Evolutionary conservation across 2,113 vertebrate genomes (phyloP).

Genomic region (Mus spicilegus): DNA sequence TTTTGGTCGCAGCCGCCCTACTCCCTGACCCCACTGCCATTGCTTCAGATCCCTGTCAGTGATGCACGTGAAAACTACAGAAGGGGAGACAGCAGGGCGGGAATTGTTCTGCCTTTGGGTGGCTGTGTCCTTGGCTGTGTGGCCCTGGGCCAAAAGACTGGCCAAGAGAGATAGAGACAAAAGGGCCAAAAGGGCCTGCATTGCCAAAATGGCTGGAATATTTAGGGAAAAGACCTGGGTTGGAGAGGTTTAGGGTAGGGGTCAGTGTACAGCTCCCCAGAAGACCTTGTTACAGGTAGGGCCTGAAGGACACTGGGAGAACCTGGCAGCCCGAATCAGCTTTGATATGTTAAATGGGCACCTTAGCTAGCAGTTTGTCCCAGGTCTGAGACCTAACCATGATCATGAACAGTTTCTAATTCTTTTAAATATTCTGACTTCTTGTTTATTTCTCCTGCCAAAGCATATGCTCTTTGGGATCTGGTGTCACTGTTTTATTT

Average conservation of each 20-base stretch:
- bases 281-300: not conserved
- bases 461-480: not conserved
- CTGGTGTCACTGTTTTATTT: constrained; percentile 5
- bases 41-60: not conserved
- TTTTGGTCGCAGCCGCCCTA: constrained; percentile 27
- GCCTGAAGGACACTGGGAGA: not conserved
- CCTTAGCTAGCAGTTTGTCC: not conserved
- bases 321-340: not conserved
- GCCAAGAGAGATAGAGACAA: not conserved
- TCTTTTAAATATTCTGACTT: not conserved
- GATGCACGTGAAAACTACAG: not conserved
- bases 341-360: not conserved
- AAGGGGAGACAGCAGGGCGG: not conserved
- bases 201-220: not conserved
- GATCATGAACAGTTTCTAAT: constrained; percentile 11
- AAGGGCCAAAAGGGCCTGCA: not conserved
- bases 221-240: not conserved
- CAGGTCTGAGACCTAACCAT: not conserved
- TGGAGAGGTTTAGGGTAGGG: not conserved
- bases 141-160: not conserved
- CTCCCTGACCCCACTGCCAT: not conserved
- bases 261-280: too few species aligned
- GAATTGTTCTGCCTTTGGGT: not conserved
- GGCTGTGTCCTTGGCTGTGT: not conserved
- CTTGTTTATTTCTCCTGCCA: not conserved